Conservation (phyloP, 2,113 vertebrate genomes). For the Leptocoma aspasia region DNA sequence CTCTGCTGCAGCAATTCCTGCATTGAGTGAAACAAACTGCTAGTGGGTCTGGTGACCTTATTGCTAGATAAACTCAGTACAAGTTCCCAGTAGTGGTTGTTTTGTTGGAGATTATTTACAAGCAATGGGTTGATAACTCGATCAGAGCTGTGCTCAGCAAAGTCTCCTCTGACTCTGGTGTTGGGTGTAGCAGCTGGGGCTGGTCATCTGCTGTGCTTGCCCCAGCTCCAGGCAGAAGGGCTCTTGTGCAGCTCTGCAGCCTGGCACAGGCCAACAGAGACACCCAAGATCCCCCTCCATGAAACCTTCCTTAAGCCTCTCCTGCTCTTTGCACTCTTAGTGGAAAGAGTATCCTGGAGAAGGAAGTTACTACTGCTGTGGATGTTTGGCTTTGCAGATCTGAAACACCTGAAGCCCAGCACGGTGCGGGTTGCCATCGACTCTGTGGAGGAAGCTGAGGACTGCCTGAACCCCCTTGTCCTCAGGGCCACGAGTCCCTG, state of each 20-base stretch:
- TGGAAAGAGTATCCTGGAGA: not conserved
- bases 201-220: accelerated
- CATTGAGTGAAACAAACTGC: not conserved
- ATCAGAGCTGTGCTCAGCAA: not conserved
- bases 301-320: not conserved
- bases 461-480: not conserved
- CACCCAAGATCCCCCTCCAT: accelerated
- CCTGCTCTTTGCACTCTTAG: not conserved
- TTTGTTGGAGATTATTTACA: not conserved
- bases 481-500: not conserved
- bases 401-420: not conserved
- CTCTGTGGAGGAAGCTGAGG: not conserved
- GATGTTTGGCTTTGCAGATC: not conserved
- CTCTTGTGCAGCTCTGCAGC: not conserved
- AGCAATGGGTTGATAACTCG: not conserved
- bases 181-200: accelerated
- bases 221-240: too few species aligned
- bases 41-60: not conserved
- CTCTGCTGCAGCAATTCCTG: not conserved
- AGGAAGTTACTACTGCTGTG: not conserved
- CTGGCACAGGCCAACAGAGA: not conserved
- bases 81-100: accelerated
- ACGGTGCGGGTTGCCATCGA: accelerated
- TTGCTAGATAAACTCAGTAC: not conserved
- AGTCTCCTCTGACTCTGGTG: not conserved